Base-by-base conservation (phyloP, 1,140 invertebrate species). In the Drosophila setifemur region DNA sequence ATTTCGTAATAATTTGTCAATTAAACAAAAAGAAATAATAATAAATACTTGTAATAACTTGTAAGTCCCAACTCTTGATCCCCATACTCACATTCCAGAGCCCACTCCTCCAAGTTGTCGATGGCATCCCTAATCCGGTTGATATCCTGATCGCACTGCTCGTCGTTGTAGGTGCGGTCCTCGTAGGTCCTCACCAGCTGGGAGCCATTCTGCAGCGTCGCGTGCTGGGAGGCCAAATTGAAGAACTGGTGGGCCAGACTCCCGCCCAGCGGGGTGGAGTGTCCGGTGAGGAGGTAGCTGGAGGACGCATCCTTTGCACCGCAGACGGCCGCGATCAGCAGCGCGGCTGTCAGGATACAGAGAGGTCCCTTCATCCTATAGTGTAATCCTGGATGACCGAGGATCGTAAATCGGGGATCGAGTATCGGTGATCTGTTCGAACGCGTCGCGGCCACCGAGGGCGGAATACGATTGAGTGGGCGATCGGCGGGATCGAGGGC, bases 181-280 rank as follows among this genome's bases (percentile, higher is more conserved):
- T 8, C 12, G 8, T 14, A 8, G 4, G 11, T n/a, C 7, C 7
- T 9, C 0, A 5, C 2, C 12, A 48, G 8, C 9, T 50, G 39
- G 21, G n/a, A n/a, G 1, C 7, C 35, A 40, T 61, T 71, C 1
- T 18, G 4, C 5, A 14, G 11, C 0, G 6, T 6, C 1, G 26
- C 11, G 0, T 49, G 11, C 1, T 81, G 37, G 1, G 49, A 23
- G 14, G 58, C 76, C 37, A 82, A 7, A 0, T 29, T 12, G 9
- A 54, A 86, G 48, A 86, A 86, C 45, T 81, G 72, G 40, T 82
- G 66, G 28, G 82, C 82, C 58, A 86, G 25, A 33, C 73, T 82
- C 8, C 28, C 60, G 7, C 58, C 31, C 57, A 87, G 23, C 0
- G 69, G 64, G 0, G 2, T 26, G 9, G 76, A 77, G 49, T 82